Conservation (phyloP, 2,113 vertebrate species). For the Ailurus styani region DNA sequence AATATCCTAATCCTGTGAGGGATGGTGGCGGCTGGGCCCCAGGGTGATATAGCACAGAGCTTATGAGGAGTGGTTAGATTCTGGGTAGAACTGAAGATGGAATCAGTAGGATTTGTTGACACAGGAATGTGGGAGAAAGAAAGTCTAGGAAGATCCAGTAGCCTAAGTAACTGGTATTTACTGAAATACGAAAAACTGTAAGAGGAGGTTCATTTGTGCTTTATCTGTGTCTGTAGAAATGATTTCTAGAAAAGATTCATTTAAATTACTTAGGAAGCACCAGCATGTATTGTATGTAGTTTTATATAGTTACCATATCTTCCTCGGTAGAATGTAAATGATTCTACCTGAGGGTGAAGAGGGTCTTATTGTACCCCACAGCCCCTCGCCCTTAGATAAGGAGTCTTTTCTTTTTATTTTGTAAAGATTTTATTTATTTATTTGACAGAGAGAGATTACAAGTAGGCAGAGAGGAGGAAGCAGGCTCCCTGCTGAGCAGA, state of each 20-base stretch:
- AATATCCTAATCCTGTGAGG: background rate
- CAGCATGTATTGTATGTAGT: background rate
- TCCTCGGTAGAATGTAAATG: background rate
- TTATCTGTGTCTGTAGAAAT: background rate
- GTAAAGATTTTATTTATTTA: no score
- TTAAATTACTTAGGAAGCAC: background rate
- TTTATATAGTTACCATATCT: background rate
- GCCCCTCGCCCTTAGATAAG: background rate
- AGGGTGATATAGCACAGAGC: background rate
- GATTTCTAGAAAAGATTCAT: background rate
- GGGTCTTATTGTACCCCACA: background rate
- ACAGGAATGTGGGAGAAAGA: background rate
- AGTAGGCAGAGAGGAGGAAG: no score
- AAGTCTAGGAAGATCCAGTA: background rate
- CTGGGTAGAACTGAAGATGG: background rate
- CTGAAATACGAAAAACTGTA: background rate
- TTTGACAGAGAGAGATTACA: no score
- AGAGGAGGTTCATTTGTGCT: background rate
- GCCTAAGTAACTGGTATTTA: background rate
- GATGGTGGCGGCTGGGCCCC: background rate
- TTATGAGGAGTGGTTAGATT: background rate
- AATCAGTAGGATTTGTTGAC: background rate
- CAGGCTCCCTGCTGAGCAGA: no score
- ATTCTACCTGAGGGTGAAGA: background rate
- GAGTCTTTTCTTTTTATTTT: no score